A percentile compares a stretch with the other conserved stretches of the same genome.
Conservation (phyloP, 2,888 invertebrate genomes). For the Cynaeus angustus region DNA sequence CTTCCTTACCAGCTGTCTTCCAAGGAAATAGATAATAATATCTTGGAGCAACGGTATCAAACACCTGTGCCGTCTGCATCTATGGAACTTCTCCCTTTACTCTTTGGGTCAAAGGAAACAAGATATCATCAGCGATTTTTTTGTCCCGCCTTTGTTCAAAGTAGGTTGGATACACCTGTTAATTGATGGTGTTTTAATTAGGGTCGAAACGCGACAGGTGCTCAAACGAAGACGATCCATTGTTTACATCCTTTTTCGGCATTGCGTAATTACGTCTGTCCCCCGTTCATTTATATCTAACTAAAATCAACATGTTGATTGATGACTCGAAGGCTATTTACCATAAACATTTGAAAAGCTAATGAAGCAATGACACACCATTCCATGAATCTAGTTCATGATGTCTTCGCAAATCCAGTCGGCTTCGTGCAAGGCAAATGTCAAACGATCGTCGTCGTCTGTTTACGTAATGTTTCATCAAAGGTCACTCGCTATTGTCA, state of each 20-base stretch:
- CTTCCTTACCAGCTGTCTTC: constrained; percentile 59
- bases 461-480: constrained; percentile 26
- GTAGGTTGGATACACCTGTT: constrained; percentile 24
- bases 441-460: constrained; percentile 9
- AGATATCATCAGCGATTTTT: constrained; percentile 47
- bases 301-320: constrained; percentile 12
- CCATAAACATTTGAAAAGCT: constrained; percentile 13
- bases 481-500: constrained; percentile 33
- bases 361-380: constrained; percentile 14
- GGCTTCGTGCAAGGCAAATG: constrained; percentile 28
- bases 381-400: constrained; percentile 24
- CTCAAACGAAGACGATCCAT: constrained; percentile 1
- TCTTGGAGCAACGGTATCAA: constrained; percentile 60
- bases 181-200: constrained; percentile 39
- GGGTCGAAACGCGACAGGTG: constrained; percentile 34
- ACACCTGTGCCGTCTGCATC: constrained; percentile 57
- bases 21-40: constrained; percentile 61
- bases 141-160: constrained; percentile 34
- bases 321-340: constrained; percentile 20
- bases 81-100: constrained; percentile 31
- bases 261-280: background rate
- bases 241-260: constrained; percentile 27
- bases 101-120: constrained; percentile 54
- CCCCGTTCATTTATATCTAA: constrained; percentile 7
- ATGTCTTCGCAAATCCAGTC: constrained; percentile 15